Evolutionary conservation across 64 coral and sea anemone genomes (phyloP), one percentile per base, ranked within the genome.

Genomic region (Porites lutea): DNA sequence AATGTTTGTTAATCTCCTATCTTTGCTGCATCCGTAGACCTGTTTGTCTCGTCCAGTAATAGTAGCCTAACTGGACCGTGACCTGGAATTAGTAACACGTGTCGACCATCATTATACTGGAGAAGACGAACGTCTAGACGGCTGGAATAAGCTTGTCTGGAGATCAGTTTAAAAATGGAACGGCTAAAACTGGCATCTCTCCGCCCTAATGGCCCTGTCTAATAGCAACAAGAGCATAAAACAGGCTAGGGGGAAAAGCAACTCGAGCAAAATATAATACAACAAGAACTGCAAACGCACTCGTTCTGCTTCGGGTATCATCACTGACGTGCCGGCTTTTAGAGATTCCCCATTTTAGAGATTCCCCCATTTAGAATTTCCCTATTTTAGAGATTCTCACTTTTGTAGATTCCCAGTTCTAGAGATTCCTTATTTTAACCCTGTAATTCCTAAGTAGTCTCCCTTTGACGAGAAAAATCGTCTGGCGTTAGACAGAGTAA

Each of bases 221-320:
- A 67, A n/a, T 67, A 14, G 20, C 64, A 67, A 67, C 64, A 67
- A 19, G 16, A 67, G 64, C 64, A 67, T 67, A 67, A 67, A 19
- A 15, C 64, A 67, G 20, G 64, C 64, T 67, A 67, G 64, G 6
- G 64, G 64, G 64, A 67, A 67, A 67, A 67, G 64, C 64, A 67
- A 67, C 15, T 19, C 8, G 64, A 2, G 20, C 64, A 67, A 67
- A 67, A 67, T 67, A 67, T 67, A 67, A 66, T 66, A 66, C 20
- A 67, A 67, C 64, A 67, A 67, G 64, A 67, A 67, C 64, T 67
- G 64, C 64, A 67, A 67, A 67, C 11, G 64, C 64, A 67, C 64
- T 67, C 64, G 64, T 67, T 67, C 64, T 67, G 64, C 64, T 67
- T 67, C 64, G 20, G 64, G 15, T 67, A 67, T 67, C 64, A 14